Percentiles rank a stretch among this genome's conserved stretches.
Evolutionary conservation across 92 coral and sea anemone species (phyloP).

Genomic region (Umimayanthus chanpuru): DNA sequence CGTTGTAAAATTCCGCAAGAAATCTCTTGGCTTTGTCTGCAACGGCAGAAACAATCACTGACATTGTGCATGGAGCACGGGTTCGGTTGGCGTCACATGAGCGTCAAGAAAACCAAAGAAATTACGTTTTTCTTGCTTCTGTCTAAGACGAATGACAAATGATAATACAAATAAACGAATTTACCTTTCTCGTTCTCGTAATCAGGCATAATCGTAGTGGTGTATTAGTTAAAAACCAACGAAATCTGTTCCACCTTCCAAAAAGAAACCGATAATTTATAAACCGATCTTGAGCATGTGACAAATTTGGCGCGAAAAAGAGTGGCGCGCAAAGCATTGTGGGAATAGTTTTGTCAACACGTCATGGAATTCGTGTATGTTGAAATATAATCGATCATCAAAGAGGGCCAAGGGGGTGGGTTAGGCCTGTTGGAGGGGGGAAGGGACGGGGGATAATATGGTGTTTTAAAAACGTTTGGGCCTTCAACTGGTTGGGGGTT

Average conservation of each 20-base stretch:
- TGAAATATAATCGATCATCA: too few relatives aligned
- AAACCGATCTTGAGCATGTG: constrained; percentile 74
- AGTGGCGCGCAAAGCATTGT: constrained; percentile 44
- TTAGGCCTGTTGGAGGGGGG: too few relatives aligned
- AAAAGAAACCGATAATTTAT: neutral
- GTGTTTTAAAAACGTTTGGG: too few relatives aligned
- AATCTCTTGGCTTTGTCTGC: constrained; percentile 94
- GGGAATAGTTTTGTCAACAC: constrained; percentile 39
- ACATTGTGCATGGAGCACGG: constrained; percentile 1
- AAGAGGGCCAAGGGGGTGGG: too few relatives aligned
- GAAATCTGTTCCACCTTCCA: neutral
- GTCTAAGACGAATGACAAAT: neutral
- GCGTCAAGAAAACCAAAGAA: neutral
- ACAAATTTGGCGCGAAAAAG: constrained; percentile 99
- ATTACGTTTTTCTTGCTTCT: neutral
- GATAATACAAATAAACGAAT: neutral
- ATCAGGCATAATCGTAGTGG: constrained; percentile 71
- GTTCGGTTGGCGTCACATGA: neutral
- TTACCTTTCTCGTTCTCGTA: constrained; percentile 87
- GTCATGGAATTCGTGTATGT: too few relatives aligned
- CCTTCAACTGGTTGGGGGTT: too few relatives aligned
- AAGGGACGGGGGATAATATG: too few relatives aligned
- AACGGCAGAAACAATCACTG: constrained; percentile 24
- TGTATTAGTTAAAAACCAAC: constrained; percentile 13
- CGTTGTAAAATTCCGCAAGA: constrained; percentile 93